A percentile compares a stretch with the other conserved stretches of the same genome.
phyloP scores from a whole-genome alignment of 2,797 vertebrate species.

The Sebastes alutus region DNA sequence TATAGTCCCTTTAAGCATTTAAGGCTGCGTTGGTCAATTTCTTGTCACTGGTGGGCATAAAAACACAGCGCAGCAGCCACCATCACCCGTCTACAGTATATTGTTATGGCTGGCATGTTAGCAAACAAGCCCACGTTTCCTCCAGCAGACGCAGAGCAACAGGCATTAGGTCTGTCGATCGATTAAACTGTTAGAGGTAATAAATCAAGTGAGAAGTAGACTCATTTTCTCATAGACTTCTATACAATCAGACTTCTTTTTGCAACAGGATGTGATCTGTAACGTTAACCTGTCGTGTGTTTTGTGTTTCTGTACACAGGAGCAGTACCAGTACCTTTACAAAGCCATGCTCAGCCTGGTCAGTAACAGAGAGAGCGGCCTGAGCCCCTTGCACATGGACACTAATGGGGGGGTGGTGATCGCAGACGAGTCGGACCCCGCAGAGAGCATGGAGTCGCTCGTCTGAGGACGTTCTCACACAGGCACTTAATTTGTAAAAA shows the following conservation, averaged over 20 bases:
- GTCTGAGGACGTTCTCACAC: constrained; percentile 83
- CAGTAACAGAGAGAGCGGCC: constrained; percentile 91
- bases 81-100: neutral
- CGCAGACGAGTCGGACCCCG: constrained; percentile 92
- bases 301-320: constrained; percentile 79
- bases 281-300: neutral
- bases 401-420: constrained; percentile 91
- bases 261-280: neutral
- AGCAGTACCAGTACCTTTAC: constrained; percentile 99
- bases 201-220: too few species aligned
- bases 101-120: neutral
- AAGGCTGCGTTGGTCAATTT: neutral
- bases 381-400: constrained; percentile 90
- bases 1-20: neutral
- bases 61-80: neutral
- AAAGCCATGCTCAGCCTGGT: constrained; percentile 99
- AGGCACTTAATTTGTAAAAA: constrained; percentile 91
- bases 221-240: too few species aligned
- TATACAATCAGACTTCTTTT: too few species aligned
- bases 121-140: neutral
- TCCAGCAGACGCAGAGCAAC: neutral
- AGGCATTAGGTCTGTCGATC: too few species aligned
- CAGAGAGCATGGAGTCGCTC: constrained; percentile 99
- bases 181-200: too few species aligned
- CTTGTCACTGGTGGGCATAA: neutral